phyloP scores from a whole-genome alignment of 1,140 invertebrate species.

The Zaprionus camerounensis region DNA sequence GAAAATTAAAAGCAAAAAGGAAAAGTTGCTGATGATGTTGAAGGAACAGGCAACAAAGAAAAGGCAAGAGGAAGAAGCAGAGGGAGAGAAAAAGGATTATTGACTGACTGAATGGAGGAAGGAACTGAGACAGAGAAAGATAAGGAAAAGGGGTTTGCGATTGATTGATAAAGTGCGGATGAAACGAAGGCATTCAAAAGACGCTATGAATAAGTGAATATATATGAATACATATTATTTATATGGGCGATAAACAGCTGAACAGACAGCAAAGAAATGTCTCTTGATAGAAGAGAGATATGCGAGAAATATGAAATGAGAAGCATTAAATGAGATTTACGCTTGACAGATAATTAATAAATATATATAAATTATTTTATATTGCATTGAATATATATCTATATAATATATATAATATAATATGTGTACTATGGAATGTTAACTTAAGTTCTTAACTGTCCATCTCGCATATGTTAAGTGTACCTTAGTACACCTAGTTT shows the following conservation, averaged over 20 bases:
- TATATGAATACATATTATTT: not conserved
- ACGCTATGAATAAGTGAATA: constrained; percentile 12
- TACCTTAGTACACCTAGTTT: too few species aligned
- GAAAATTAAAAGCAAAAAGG: constrained; percentile 71
- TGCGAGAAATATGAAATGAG: not conserved
- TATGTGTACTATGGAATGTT: too few species aligned
- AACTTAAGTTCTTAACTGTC: too few species aligned
- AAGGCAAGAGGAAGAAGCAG: constrained; percentile 12
- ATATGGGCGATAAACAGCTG: not conserved
- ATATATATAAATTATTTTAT: not conserved
- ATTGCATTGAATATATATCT: too few species aligned
- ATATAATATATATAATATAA: not conserved
- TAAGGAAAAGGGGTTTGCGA: not conserved
- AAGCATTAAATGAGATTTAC: not conserved
- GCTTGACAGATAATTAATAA: not conserved
- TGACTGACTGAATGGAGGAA: constrained; percentile 24
- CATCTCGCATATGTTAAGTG: too few species aligned
- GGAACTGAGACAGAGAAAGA: not conserved
- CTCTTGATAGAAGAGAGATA: not conserved
- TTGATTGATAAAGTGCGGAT: constrained; percentile 32
- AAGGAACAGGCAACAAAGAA: constrained; percentile 13
- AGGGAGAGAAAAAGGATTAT: constrained; percentile 61
- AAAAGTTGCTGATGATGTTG: constrained; percentile 42
- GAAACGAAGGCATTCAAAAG: constrained; percentile 19
- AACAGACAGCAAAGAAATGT: not conserved